phyloP scores from a whole-genome alignment of 2,797 vertebrate genomes.

The Eupleurogrammus muticus region DNA sequence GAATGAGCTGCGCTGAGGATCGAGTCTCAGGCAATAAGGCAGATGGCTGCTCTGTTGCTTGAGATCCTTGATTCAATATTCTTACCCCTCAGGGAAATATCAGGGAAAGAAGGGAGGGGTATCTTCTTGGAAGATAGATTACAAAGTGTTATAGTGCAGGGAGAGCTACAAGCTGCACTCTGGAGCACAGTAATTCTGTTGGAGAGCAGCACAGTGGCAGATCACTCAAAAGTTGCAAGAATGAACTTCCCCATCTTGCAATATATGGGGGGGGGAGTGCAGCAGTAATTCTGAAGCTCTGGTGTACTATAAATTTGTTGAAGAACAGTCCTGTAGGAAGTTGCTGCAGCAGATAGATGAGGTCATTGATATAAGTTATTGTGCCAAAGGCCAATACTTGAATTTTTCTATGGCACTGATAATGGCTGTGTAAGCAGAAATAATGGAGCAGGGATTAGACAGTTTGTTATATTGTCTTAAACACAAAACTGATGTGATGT shows the following conservation, averaged over 20 bases:
- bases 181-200: constrained; percentile 26
- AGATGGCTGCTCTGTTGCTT: constrained; percentile 59
- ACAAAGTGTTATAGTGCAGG: constrained; percentile 31
- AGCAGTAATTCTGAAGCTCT: constrained; percentile 29
- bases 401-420: constrained; percentile 36
- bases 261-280: constrained; percentile 21
- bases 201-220: constrained; percentile 30
- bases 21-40: constrained; percentile 44
- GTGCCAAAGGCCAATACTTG: constrained; percentile 46
- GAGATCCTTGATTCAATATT: constrained; percentile 60
- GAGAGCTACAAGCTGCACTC: constrained; percentile 35
- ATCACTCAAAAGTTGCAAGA: constrained; percentile 41
- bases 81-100: constrained; percentile 58
- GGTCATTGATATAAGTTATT: constrained; percentile 58
- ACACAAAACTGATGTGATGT: constrained; percentile 15
- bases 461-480: constrained; percentile 26
- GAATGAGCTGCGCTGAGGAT: constrained; percentile 4
- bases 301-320: constrained; percentile 27
- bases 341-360: constrained; percentile 33
- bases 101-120: constrained; percentile 29
- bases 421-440: constrained; percentile 40
- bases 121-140: constrained; percentile 43
- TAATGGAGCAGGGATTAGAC: constrained; percentile 34
- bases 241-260: constrained; percentile 35
- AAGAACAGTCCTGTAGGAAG: constrained; percentile 18